A percentile compares a stretch with the other conserved stretches of the same genome.
These are phyloP conservation scores for Potamilus streckersoni DNA, from an alignment of 1,140 invertebrate species.

Conservation along the genomic window DNA sequence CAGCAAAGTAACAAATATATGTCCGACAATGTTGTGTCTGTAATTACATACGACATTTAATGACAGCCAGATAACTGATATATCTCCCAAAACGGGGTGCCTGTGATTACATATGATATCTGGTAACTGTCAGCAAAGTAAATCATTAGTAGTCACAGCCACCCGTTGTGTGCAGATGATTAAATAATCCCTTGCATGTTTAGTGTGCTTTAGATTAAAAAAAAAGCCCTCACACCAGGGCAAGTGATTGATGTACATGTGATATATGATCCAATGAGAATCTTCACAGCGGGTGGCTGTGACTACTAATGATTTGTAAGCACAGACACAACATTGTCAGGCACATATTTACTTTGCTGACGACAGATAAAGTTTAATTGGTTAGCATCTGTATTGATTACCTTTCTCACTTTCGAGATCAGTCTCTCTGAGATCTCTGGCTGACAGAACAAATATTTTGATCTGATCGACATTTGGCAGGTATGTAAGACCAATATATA, in stretches of 20 bases:
- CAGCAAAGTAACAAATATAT: too few species aligned
- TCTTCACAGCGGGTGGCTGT: too few species aligned
- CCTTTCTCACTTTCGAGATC: conserved; percentile 46
- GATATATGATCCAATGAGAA: neutral
- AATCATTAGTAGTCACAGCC: too few species aligned
- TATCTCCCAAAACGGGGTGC: too few species aligned
- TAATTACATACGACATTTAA: too few species aligned
- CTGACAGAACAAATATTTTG: conserved; percentile 57
- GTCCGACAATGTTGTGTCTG: too few species aligned
- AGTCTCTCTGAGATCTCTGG: conserved; percentile 47
- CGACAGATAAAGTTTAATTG: neutral
- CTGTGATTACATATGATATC: neutral
- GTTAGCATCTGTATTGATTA: conserved; percentile 21
- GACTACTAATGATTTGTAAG: too few species aligned
- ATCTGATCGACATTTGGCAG: conserved; percentile 58
- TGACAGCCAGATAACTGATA: too few species aligned
- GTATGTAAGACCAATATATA: conserved; percentile 58
- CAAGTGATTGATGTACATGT: neutral
- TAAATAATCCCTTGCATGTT: neutral
- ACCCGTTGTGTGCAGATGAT: neutral
- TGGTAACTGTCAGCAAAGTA: neutral
- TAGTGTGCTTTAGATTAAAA: neutral
- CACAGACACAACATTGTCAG: too few species aligned
- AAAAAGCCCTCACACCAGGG: neutral
- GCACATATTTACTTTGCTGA: too few species aligned